These are phyloP conservation scores for Heliconius charithonia DNA, from an alignment of 2,888 invertebrate species.

Conservation along the genomic window DNA sequence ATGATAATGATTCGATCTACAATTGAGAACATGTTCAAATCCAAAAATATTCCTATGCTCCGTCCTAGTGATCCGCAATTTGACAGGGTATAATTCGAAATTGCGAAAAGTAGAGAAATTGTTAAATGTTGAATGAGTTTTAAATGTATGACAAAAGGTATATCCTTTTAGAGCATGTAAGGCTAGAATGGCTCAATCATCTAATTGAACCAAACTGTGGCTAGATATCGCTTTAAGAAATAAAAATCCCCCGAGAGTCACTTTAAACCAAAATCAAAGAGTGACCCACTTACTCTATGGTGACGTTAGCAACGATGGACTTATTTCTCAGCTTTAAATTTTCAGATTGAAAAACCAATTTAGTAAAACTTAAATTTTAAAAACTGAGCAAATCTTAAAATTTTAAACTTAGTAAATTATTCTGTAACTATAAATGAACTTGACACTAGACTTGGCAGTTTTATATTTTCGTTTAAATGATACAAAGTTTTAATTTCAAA, in stretches of 20 bases:
- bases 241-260: background rate
- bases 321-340: conserved; percentile 27
- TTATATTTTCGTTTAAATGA: conserved; percentile 30
- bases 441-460: conserved; percentile 40
- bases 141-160: background rate
- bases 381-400: conserved; percentile 41
- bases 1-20: too few species aligned
- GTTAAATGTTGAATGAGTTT: background rate
- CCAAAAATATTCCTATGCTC: background rate
- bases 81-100: background rate
- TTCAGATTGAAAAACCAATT: conserved; percentile 34
- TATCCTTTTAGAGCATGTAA: background rate
- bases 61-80: background rate
- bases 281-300: background rate
- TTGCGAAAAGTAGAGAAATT: background rate
- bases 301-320: conserved; percentile 1
- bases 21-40: background rate
- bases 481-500: background rate
- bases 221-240: background rate
- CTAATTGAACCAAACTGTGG: background rate
- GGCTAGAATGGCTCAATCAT: background rate
- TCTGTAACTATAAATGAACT: conserved; percentile 43
- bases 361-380: conserved; percentile 34
- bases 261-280: background rate
- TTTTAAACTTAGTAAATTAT: conserved; percentile 45